Conservation (phyloP, 2,797 vertebrate species). For the Diceros bicornis region DNA sequence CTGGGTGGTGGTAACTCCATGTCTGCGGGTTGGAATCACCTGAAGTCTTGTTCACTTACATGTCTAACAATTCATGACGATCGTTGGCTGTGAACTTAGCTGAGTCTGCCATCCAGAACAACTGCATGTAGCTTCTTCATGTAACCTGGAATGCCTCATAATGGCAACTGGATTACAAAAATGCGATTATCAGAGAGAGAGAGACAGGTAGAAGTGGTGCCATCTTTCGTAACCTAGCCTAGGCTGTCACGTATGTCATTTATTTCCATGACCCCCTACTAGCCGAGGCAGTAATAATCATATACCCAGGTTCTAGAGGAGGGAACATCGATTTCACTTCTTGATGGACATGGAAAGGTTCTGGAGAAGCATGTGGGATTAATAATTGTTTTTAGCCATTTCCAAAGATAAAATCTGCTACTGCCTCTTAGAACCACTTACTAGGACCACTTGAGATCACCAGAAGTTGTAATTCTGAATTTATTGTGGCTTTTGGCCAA, state of each 20-base stretch:
- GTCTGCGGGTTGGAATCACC: neutral
- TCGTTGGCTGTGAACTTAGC: neutral
- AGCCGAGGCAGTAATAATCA: neutral
- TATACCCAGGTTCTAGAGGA: neutral
- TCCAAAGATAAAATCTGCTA: neutral
- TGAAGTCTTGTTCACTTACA: neutral
- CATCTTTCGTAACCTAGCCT: neutral
- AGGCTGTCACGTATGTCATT: neutral
- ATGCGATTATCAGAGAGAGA: neutral
- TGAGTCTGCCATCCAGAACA: neutral
- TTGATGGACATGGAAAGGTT: neutral
- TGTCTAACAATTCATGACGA: neutral
- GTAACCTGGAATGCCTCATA: neutral
- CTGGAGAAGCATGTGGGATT: neutral
- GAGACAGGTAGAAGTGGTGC: neutral
- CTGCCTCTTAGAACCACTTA: neutral
- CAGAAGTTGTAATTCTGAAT: neutral
- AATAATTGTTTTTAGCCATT: neutral
- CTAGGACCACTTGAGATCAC: neutral
- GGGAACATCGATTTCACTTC: neutral
- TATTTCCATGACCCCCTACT: neutral
- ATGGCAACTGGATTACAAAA: neutral
- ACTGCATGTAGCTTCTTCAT: neutral
- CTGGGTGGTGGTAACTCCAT: accelerated
- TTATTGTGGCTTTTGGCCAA: neutral